Base-by-base conservation (phyloP, 2,888 invertebrate species). In the Ctenicera cuprea region DNA sequence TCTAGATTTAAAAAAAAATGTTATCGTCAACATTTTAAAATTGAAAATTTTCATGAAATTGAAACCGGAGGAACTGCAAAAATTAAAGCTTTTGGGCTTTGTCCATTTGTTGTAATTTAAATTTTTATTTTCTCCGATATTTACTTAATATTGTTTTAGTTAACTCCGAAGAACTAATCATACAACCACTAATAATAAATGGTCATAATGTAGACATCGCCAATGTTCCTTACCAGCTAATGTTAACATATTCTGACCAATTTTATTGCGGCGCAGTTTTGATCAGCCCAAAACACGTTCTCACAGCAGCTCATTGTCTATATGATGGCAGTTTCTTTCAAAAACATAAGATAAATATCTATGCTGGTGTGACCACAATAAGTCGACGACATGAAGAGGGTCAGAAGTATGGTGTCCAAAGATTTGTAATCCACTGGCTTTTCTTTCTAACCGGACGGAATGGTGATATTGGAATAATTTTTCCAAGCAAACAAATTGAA, bases 231-330 rank as follows among this genome's bases (percentile, higher is more conserved):
- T 52, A 26, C 12, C 52, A 52, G n/a, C 5, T 52, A n/a, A 52
- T 52, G 52, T 12, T 52, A 52, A 52, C 52, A 12, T 52, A 52
- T 12, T 5, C 22, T 4, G 12, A 52, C 4, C 4, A 52, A 26
- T 52, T 52, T 26, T 9, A 12, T 12, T 52, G 52, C 22, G 52
- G 52, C 0, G 52, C 52, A 52, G 52, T 52, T 5, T 52, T 52
- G 12, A 52, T 52, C 20, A 52, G 52, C 12, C n/a, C 52, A 26
- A 52, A 26, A 12, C 52, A 52, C n/a, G 52, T 52, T n/a, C 5
- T 52, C 12, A 52, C 52, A 26, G 52, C 52, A 52, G 52, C 52
- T 5, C 52, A 52, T 52, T 52, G 52, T 11, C 52, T 52, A 3
- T 52, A 52, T 26, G 22, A 52, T 3, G 26, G n/a, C n/a, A 4